Percentiles rank a stretch among this genome's conserved stretches.
These are phyloP conservation scores for Sebastolobus alascanus DNA, from an alignment of 2,797 vertebrate species.

Conservation along the genomic window DNA sequence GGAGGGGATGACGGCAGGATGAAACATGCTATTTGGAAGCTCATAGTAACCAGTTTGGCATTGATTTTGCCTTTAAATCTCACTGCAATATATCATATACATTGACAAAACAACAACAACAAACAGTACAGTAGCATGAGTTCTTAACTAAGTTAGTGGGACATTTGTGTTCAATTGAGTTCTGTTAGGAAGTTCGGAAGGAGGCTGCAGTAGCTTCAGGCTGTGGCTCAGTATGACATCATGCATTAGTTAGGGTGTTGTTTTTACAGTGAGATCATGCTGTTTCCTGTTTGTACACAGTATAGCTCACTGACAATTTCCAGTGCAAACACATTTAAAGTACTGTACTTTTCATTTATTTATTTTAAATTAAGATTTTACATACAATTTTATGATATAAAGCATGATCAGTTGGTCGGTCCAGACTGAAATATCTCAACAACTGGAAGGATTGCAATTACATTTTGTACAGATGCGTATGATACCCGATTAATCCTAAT, in stretches of 20 bases:
- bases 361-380: neutral
- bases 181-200: neutral
- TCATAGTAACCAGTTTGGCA: neutral
- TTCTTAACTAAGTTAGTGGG: constrained; percentile 9
- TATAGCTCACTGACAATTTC: neutral
- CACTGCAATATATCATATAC: neutral
- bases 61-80: constrained; percentile 15
- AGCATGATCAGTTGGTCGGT: neutral
- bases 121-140: neutral
- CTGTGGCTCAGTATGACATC: constrained; percentile 35
- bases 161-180: neutral
- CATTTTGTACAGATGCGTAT: neutral
- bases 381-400: neutral
- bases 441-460: neutral
- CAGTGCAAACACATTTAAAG: neutral
- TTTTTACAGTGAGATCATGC: neutral
- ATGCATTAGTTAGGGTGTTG: constrained; percentile 15
- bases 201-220: constrained; percentile 7
- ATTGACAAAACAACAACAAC: neutral
- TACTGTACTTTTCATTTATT: neutral
- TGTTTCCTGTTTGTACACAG: neutral
- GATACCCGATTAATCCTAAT: neutral
- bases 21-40: neutral
- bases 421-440: neutral
- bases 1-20: neutral